Evolutionary conservation across 2,888 invertebrate genomes (phyloP).

Genomic region (Drosophila merina): DNA sequence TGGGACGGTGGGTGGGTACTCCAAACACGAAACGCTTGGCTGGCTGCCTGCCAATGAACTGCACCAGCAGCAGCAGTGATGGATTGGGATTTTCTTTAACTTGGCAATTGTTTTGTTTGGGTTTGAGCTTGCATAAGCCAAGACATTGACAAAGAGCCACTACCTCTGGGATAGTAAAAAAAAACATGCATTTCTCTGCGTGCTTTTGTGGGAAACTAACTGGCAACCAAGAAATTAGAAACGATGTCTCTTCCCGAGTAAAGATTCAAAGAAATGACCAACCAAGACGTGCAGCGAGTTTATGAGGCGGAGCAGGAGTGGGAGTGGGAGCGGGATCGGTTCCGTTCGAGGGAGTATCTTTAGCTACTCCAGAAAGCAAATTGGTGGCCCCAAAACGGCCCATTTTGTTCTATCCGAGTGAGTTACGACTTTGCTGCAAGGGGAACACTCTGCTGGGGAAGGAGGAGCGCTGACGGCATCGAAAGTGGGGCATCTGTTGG

Average conservation of each 20-base stretch:
- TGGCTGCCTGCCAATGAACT: conserved; percentile 49
- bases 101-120: conserved; percentile 26
- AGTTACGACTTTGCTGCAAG: conserved; percentile 26
- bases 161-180: conserved; percentile 7
- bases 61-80: conserved; percentile 12
- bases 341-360: conserved; percentile 54
- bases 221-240: neutral
- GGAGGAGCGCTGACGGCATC: neutral
- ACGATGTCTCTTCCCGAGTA: conserved; percentile 44
- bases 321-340: conserved; percentile 31
- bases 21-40: conserved; percentile 41
- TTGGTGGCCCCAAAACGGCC: conserved; percentile 49
- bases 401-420: conserved; percentile 34
- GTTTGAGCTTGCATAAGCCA: conserved; percentile 44
- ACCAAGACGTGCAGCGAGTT: conserved; percentile 46
- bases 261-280: conserved; percentile 54
- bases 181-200: neutral
- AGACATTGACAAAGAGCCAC: conserved; percentile 50
- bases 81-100: conserved; percentile 40
- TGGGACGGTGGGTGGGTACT: neutral
- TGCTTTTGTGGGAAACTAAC: neutral
- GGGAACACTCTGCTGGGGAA: neutral
- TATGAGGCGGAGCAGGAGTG: conserved; percentile 18
- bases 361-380: conserved; percentile 53
- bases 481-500: conserved; percentile 26